phyloP scores from a whole-genome alignment of 2,888 invertebrate species.

The Quadriops clusia region DNA sequence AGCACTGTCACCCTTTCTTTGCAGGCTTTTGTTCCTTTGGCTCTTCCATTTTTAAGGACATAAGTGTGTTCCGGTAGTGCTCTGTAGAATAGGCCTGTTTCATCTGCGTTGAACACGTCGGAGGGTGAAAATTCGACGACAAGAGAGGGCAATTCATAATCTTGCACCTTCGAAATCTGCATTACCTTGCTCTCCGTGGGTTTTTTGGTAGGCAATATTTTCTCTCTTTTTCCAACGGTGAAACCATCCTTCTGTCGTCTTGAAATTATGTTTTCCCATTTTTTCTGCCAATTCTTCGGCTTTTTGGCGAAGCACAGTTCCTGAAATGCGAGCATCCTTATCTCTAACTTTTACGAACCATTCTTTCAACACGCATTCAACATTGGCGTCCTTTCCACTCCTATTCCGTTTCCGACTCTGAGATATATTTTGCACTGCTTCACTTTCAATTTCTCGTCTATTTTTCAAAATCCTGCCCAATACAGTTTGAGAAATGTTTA shows the following conservation, averaged over 20 bases:
- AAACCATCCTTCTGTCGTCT: conserved; percentile 16
- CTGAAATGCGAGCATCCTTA: conserved; percentile 11
- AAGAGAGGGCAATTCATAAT: neutral
- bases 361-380: conserved; percentile 9
- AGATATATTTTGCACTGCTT: too few relatives aligned
- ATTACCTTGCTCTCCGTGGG: conserved; percentile 7
- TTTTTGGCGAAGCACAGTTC: conserved; percentile 14
- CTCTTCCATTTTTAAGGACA: neutral
- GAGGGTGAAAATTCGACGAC: conserved; percentile 1
- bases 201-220: conserved; percentile 9
- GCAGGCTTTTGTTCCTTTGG: neutral
- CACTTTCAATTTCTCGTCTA: too few relatives aligned
- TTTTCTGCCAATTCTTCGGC: conserved; percentile 16
- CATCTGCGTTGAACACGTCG: conserved; percentile 5
- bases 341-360: conserved; percentile 10
- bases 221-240: conserved; percentile 11
- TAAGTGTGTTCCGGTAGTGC: conserved; percentile 5
- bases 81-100: conserved; percentile 3
- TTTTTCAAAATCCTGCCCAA: too few relatives aligned
- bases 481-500: too few relatives aligned
- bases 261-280: conserved; percentile 16
- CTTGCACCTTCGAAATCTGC: conserved; percentile 6
- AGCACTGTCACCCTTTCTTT: conserved; percentile 2
- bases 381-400: conserved; percentile 9
- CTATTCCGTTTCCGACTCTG: too few relatives aligned